Evolutionary conservation across 2,888 invertebrate genomes (phyloP).

Genomic region (Synanthedon andrenaeformis): DNA sequence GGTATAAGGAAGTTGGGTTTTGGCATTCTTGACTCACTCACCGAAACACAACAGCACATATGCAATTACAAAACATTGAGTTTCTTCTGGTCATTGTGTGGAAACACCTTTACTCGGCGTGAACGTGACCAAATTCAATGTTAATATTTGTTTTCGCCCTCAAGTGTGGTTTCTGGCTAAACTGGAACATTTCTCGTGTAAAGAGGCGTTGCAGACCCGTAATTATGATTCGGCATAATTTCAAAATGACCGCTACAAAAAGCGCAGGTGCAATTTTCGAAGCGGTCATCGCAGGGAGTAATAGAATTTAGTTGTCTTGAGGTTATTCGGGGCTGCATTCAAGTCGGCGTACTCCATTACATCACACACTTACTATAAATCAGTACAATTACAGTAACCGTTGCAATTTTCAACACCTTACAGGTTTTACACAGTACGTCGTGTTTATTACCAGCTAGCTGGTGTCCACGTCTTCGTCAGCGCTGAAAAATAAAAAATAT

Average conservation of each 20-base stretch:
- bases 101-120: conserved; percentile 29
- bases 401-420: not conserved
- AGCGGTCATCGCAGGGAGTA: not conserved
- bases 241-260: conserved; percentile 24
- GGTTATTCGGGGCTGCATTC: not conserved
- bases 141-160: conserved; percentile 63
- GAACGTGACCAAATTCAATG: conserved; percentile 39
- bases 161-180: conserved; percentile 31
- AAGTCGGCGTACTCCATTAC: not conserved
- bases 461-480: not conserved
- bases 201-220: conserved; percentile 36
- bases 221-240: conserved; percentile 44
- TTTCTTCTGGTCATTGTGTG: not conserved
- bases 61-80: too few species aligned
- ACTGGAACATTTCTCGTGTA: conserved; percentile 37
- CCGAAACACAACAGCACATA: too few species aligned
- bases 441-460: too few species aligned
- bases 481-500: not conserved
- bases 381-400: not conserved
- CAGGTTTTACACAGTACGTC: too few species aligned
- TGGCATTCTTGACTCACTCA: too few species aligned
- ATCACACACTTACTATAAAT: not conserved
- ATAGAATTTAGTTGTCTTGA: not conserved
- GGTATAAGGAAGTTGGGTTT: too few species aligned
- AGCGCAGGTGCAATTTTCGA: conserved; percentile 31